Percentiles rank a stretch among this genome's conserved stretches.
These are phyloP conservation scores for Crioceris asparagi DNA, from an alignment of 2,888 invertebrate species.

Conservation along the genomic window DNA sequence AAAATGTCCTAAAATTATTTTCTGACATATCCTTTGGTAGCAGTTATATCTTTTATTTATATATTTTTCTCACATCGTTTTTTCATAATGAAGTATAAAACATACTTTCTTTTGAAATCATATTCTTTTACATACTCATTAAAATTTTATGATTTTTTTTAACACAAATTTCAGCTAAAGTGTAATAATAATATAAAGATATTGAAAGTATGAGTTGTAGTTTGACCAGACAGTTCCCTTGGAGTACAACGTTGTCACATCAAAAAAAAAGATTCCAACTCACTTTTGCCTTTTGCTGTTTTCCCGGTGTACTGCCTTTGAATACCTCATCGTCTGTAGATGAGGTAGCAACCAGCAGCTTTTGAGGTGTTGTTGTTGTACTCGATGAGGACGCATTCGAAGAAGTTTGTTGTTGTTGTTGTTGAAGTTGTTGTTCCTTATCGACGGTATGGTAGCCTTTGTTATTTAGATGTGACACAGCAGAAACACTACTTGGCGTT, in stretches of 20 bases:
- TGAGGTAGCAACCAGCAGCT: not conserved
- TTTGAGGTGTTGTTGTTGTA: not conserved
- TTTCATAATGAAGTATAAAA: too few relatives aligned
- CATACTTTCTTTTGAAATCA: too few relatives aligned
- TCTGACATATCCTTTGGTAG: too few relatives aligned
- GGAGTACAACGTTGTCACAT: not conserved
- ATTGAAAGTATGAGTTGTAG: too few relatives aligned
- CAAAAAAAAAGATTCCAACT: slow-evolving; percentile 1
- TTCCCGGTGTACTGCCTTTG: slow-evolving; percentile 16
- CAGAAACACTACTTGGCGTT: slow-evolving; percentile 27
- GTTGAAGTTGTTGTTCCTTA: slow-evolving; percentile 36
- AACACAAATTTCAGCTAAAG: too few relatives aligned
- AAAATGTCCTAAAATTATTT: too few relatives aligned
- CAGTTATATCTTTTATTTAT: too few relatives aligned
- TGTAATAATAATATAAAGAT: too few relatives aligned
- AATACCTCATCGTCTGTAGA: slow-evolving; percentile 22
- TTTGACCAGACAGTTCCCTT: not conserved
- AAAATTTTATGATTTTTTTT: too few relatives aligned
- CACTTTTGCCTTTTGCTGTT: slow-evolving; percentile 20
- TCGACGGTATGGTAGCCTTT: slow-evolving; percentile 37
- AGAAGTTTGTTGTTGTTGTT: slow-evolving; percentile 37
- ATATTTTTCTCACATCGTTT: too few relatives aligned
- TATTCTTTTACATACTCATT: too few relatives aligned
- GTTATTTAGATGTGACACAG: slow-evolving; percentile 41
- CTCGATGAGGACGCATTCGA: slow-evolving; percentile 11